Percentiles rank a stretch among this genome's conserved stretches.
Evolutionary conservation across 2,797 vertebrate species (phyloP).

Genomic region (Leptatherina wallacei): DNA sequence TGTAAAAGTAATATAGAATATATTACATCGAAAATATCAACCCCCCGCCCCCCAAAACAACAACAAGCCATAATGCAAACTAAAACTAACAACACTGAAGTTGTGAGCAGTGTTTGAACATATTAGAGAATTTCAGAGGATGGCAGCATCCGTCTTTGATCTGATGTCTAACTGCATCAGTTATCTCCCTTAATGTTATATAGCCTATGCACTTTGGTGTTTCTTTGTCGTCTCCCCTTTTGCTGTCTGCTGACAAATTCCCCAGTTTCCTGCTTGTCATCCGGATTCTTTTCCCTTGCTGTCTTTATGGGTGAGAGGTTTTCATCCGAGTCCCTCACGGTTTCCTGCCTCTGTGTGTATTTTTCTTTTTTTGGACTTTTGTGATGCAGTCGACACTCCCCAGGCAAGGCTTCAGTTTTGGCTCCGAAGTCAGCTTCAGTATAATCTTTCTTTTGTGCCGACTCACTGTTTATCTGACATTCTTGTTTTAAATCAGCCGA

Average conservation of each 20-base stretch:
- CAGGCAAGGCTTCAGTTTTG: slow-evolving; percentile 26
- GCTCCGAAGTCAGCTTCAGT: slow-evolving; percentile 22
- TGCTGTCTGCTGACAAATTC: slow-evolving; percentile 34
- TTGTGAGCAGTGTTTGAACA: slow-evolving; percentile 32
- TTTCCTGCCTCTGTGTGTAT: slow-evolving; percentile 45
- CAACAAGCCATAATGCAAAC: not conserved
- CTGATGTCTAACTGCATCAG: slow-evolving; percentile 17
- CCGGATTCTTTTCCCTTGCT: slow-evolving; percentile 32
- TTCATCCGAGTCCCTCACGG: slow-evolving; percentile 55
- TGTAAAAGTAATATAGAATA: too few species aligned
- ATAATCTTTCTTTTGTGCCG: slow-evolving; percentile 11
- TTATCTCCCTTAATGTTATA: slow-evolving; percentile 33
- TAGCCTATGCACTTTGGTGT: slow-evolving; percentile 43
- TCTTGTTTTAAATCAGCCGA: slow-evolving; percentile 22
- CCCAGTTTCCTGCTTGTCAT: slow-evolving; percentile 40
- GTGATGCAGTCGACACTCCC: slow-evolving; percentile 42
- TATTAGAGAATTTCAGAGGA: slow-evolving; percentile 22
- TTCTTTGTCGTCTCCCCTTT: slow-evolving; percentile 35
- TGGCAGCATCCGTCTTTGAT: slow-evolving; percentile 36
- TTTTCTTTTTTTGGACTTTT: slow-evolving; percentile 32
- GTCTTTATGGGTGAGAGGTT: slow-evolving; percentile 46
- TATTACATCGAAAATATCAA: too few species aligned
- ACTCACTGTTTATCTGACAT: slow-evolving; percentile 14
- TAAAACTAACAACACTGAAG: slow-evolving; percentile 19
- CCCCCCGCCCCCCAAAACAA: not conserved